A percentile compares a stretch with the other conserved stretches of the same genome.
These are phyloP conservation scores for Cephonodes hylas DNA, from an alignment of 2,888 invertebrate genomes.

Conservation along the genomic window DNA sequence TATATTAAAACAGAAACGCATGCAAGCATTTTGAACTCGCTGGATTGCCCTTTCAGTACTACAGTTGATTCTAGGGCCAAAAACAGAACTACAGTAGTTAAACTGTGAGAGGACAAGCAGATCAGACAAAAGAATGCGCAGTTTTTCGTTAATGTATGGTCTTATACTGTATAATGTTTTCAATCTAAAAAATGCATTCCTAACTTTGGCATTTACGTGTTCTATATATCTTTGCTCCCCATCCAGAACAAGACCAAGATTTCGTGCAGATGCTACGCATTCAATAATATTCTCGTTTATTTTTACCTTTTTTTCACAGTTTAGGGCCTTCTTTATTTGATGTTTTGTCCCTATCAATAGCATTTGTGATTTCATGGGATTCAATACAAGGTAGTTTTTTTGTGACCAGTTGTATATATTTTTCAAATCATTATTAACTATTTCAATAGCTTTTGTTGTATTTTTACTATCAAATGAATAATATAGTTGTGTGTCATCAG, in stretches of 20 bases:
- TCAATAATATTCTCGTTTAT: no score
- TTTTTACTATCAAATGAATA: neutral
- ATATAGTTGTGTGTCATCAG: neutral
- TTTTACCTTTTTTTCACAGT: neutral
- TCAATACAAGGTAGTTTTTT: neutral
- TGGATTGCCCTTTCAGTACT: conserved; percentile 19
- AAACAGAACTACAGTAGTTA: conserved; percentile 19
- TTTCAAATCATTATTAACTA: no score
- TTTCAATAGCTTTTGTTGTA: neutral
- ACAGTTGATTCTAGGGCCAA: conserved; percentile 17
- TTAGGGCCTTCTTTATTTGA: neutral
- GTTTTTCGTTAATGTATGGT: neutral
- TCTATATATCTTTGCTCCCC: neutral
- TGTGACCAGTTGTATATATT: neutral
- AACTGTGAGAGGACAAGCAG: neutral
- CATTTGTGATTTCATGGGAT: neutral
- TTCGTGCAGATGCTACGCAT: no score
- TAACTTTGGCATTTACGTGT: neutral
- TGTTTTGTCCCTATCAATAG: neutral
- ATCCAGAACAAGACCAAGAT: neutral
- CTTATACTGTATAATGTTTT: neutral
- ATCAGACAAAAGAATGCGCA: neutral
- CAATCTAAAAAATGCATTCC: neutral
- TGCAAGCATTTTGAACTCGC: conserved; percentile 16
- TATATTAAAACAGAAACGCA: conserved; percentile 2